Percentiles rank a stretch among this genome's conserved stretches.
Conservation (phyloP, 2,113 vertebrate genomes). For the Paramisgurnus dabryanus region DNA sequence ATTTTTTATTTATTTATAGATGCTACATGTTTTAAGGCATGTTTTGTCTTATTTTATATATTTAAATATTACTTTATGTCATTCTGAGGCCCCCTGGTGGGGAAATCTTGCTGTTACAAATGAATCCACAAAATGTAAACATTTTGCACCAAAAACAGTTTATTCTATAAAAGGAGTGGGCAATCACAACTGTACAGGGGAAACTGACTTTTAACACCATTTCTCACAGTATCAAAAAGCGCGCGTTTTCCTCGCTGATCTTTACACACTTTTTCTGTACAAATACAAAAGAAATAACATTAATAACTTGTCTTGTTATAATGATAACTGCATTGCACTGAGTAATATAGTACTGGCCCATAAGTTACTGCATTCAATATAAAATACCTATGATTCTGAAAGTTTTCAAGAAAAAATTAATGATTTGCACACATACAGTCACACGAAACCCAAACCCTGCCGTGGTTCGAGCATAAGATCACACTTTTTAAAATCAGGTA, state of each 20-base stretch:
- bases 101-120: not conserved
- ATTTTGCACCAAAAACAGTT: slow-evolving; percentile 79
- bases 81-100: too few species aligned
- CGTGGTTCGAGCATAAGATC: not conserved
- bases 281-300: slow-evolving; percentile 79
- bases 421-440: slow-evolving; percentile 59
- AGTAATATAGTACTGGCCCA: slow-evolving; percentile 83
- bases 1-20: too few species aligned
- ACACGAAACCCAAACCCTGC: slow-evolving; percentile 44
- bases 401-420: slow-evolving; percentile 56
- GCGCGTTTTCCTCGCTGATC: slow-evolving; percentile 74
- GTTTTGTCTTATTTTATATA: too few species aligned
- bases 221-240: slow-evolving; percentile 83
- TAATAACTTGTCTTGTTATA: slow-evolving; percentile 74
- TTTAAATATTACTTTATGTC: too few species aligned
- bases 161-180: slow-evolving; percentile 80
- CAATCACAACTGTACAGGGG: slow-evolving; percentile 79
- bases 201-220: slow-evolving; percentile 79
- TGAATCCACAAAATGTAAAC: slow-evolving; percentile 17
- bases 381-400: slow-evolving; percentile 70
- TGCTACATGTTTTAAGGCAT: too few species aligned
- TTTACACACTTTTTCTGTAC: slow-evolving; percentile 83
- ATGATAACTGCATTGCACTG: slow-evolving; percentile 82
- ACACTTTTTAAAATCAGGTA: slow-evolving; percentile 19
- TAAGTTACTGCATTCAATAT: slow-evolving; percentile 82